phyloP scores from a whole-genome alignment of 1,140 invertebrate species.

The Bilobella aurantiaca region DNA sequence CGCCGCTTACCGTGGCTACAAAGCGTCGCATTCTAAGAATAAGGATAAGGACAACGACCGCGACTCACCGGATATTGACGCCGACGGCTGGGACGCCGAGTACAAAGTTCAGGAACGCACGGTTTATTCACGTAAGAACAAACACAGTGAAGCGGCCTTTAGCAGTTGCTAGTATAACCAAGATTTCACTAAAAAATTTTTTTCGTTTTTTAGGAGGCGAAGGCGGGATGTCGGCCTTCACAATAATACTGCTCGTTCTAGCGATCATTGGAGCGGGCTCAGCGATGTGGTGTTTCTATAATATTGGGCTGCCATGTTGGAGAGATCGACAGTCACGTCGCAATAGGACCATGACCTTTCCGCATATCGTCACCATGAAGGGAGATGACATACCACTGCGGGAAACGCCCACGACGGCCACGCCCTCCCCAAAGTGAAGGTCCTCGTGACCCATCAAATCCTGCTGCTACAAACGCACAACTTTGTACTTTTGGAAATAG shows the following conservation, averaged over 20 bases:
- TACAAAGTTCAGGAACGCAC: not conserved
- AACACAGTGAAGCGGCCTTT: not conserved
- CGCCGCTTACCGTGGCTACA: not conserved
- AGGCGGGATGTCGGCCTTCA: conserved; percentile 27
- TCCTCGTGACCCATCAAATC: not conserved
- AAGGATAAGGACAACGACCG: not conserved
- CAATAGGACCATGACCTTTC: not conserved
- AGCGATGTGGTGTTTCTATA: conserved; percentile 23
- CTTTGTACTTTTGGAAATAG: not conserved
- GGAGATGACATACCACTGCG: conserved; percentile 20
- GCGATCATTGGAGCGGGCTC: conserved; percentile 21
- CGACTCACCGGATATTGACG: not conserved
- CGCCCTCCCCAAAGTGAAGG: conserved; percentile 13
- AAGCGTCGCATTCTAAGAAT: not conserved
- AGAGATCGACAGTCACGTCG: conserved; percentile 12
- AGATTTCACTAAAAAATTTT: not conserved
- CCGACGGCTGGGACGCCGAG: not conserved
- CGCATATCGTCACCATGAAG: not conserved
- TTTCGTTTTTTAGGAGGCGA: conserved; percentile 11
- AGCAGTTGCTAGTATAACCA: not conserved
- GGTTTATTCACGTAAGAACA: not conserved
- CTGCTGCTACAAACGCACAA: not conserved
- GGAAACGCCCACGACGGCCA: conserved; percentile 26
- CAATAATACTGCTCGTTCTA: conserved; percentile 19
- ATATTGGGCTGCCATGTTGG: conserved; percentile 22